phyloP scores from a whole-genome alignment of 2,113 vertebrate genomes.

The Andinoacara biseriatus region DNA sequence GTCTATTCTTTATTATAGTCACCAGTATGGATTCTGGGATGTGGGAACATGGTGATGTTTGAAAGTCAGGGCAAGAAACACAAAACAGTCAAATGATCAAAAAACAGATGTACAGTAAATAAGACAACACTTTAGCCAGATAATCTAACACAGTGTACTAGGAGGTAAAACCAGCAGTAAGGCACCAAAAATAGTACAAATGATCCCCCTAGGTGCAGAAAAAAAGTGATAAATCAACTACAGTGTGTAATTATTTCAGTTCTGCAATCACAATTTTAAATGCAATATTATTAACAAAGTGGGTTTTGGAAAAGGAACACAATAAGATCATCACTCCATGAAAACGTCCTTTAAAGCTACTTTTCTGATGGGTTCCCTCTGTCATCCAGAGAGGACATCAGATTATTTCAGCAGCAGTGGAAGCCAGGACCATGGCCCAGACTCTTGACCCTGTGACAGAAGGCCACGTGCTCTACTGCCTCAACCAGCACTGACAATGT shows the following conservation, averaged over 20 bases:
- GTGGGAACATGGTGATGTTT: not conserved
- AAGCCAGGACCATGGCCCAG: not conserved
- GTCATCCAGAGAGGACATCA: not conserved
- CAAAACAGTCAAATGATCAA: not conserved
- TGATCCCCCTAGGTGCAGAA: not conserved
- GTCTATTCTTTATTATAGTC: not conserved
- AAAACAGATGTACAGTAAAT: not conserved
- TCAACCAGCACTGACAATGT: conserved; percentile 3
- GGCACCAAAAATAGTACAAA: not conserved
- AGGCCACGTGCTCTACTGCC: not conserved
- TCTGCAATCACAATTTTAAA: not conserved
- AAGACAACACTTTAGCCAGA: not conserved
- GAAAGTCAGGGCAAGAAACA: not conserved
- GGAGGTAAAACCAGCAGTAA: not conserved
- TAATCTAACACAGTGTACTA: not conserved
- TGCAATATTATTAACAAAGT: not conserved
- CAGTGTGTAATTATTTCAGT: not conserved
- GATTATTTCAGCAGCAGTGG: not conserved
- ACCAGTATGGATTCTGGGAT: not conserved
- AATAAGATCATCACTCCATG: not conserved
- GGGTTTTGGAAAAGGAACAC: not conserved
- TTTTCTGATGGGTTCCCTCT: not conserved
- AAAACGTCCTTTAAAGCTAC: not conserved
- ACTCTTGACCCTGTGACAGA: not conserved
- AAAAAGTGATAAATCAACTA: not conserved